Evolutionary conservation across 2,888 invertebrate genomes (phyloP).

Genomic region (Drosophila mercatorum): DNA sequence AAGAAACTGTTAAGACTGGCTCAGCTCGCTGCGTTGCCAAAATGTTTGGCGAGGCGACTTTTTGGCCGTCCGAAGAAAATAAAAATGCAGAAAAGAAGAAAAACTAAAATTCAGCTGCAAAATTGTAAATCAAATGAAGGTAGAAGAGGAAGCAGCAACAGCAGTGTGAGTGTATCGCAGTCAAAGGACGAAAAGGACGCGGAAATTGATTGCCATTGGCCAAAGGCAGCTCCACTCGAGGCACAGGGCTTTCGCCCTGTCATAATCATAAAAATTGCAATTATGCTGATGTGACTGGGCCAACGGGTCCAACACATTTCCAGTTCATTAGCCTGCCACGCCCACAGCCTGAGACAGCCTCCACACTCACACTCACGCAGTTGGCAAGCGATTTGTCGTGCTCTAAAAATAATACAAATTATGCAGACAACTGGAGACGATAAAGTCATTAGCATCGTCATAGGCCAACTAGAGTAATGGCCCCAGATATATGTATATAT

Average conservation of each 20-base stretch:
- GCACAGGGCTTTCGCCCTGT: conserved; percentile 22
- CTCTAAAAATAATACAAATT: conserved; percentile 63
- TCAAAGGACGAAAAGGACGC: conserved; percentile 4
- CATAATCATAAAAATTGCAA: conserved; percentile 71
- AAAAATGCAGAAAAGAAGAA: too few relatives aligned
- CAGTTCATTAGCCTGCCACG: conserved; percentile 70
- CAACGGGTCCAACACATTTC: conserved; percentile 52
- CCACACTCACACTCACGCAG: conserved; percentile 14
- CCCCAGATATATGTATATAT: not conserved
- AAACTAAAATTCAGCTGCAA: conserved; percentile 23
- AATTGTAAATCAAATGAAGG: conserved; percentile 41
- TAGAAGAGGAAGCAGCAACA: not conserved
- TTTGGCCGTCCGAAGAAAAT: conserved; percentile 11
- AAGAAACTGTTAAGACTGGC: conserved; percentile 1
- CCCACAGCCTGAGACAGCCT: conserved; percentile 17
- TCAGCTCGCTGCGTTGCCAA: conserved; percentile 25
- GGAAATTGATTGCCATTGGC: conserved; percentile 48
- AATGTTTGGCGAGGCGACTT: conserved; percentile 39
- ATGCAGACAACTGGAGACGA: conserved; percentile 68
- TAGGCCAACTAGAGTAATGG: conserved; percentile 39
- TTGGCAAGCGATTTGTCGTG: conserved; percentile 56
- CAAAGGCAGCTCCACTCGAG: conserved; percentile 32
- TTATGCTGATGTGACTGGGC: conserved; percentile 60
- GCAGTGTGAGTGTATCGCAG: not conserved
- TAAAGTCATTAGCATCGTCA: conserved; percentile 65